phyloP scores from a whole-genome alignment of 2,888 invertebrate genomes.

The Aleiodes leptofemur region DNA sequence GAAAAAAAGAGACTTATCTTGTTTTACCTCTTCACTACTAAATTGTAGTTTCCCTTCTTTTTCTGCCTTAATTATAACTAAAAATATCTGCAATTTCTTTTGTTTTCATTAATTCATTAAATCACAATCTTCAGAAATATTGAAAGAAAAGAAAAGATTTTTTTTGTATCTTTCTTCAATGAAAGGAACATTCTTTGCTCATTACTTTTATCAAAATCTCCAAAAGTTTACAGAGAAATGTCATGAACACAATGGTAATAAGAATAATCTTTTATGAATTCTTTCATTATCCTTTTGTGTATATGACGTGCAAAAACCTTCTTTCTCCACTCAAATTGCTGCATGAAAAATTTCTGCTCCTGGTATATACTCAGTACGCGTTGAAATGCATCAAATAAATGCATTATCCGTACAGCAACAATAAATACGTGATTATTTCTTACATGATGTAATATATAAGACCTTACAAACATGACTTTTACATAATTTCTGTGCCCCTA shows the following conservation, averaged over 20 bases:
- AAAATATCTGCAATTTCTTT: not conserved
- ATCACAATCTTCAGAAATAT: not conserved
- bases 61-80: not conserved
- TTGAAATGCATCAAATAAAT: constrained; percentile 16
- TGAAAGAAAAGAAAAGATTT: too few species aligned
- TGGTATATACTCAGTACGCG: not conserved
- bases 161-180: not conserved
- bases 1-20: too few species aligned
- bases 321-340: constrained; percentile 14
- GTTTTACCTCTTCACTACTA: too few species aligned
- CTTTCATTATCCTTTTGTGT: not conserved
- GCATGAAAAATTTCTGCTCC: not conserved
- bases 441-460: constrained; percentile 4
- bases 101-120: not conserved
- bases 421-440: constrained; percentile 13
- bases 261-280: not conserved
- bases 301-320: not conserved
- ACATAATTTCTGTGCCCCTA: constrained; percentile 14
- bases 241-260: not conserved
- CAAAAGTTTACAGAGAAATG: not conserved
- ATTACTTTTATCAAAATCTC: not conserved
- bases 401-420: constrained; percentile 5
- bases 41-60: too few species aligned
- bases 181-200: not conserved
- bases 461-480: constrained; percentile 11